Conservation (phyloP, 2,888 invertebrate genomes). For the Drosophila mercatorum region DNA sequence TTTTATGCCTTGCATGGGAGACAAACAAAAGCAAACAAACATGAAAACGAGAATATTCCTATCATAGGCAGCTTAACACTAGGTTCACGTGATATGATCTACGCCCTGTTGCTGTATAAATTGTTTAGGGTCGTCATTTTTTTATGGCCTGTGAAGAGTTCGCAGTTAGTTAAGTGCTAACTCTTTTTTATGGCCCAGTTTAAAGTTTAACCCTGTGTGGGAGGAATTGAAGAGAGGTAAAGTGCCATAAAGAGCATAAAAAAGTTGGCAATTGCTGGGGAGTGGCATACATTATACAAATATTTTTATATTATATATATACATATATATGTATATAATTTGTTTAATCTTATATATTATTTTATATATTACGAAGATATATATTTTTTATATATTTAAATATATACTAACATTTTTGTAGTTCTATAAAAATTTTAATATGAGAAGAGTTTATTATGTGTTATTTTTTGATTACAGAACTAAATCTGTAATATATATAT, state of each 20-base stretch:
- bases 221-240: neutral
- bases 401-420: no score
- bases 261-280: neutral
- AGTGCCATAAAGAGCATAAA: neutral
- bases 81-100: slow-evolving; percentile 8
- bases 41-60: slow-evolving; percentile 1
- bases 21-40: neutral
- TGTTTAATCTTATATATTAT: no score
- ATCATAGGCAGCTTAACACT: slow-evolving; percentile 17
- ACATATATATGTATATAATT: neutral
- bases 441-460: no score
- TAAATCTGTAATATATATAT: no score
- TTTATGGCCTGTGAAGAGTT: slow-evolving; percentile 1
- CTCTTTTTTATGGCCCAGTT: slow-evolving; percentile 3
- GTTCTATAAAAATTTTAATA: no score
- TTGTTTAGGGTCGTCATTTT: slow-evolving; percentile 5
- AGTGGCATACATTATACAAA: neutral
- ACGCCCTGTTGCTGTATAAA: slow-evolving; percentile 9
- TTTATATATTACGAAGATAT: no score
- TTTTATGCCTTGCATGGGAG: slow-evolving; percentile 47
- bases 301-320: neutral
- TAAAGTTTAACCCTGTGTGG: neutral
- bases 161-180: neutral
- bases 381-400: no score
- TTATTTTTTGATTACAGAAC: no score